These are phyloP conservation scores for Melipona bicolor DNA, from an alignment of 2,888 invertebrate genomes.

Conservation along the genomic window DNA sequence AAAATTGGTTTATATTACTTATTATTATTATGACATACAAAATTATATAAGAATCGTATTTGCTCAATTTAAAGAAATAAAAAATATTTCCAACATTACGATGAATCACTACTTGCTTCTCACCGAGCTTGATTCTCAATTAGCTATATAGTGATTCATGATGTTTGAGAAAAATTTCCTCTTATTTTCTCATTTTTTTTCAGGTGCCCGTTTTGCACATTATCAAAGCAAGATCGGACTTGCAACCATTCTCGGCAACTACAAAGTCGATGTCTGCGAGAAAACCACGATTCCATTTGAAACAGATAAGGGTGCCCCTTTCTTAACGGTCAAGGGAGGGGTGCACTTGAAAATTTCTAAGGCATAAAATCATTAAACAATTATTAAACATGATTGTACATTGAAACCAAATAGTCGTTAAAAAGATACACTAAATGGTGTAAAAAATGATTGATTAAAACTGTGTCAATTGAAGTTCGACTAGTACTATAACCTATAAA, in stretches of 20 bases:
- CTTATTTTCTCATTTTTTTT: not conserved
- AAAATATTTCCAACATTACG: too few species aligned
- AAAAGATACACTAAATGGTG: too few species aligned
- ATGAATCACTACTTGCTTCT: too few species aligned
- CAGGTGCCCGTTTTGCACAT: not conserved
- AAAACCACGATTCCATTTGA: not conserved
- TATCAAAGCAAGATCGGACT: not conserved
- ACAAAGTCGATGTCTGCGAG: constrained; percentile 2
- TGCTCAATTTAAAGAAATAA: too few species aligned
- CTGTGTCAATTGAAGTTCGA: too few species aligned
- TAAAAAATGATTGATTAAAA: too few species aligned
- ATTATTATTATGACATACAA: too few species aligned
- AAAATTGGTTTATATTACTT: too few species aligned
- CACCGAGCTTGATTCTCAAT: too few species aligned
- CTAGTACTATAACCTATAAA: too few species aligned
- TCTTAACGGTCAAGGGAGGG: not conserved
- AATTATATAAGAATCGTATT: too few species aligned
- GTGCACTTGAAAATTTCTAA: not conserved
- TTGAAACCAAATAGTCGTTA: too few species aligned
- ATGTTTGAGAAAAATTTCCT: not conserved
- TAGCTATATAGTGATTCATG: not conserved
- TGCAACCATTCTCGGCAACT: not conserved
- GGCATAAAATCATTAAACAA: not conserved
- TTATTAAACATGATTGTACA: not conserved
- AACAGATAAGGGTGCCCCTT: not conserved